Base-by-base conservation (phyloP, 2,113 vertebrate genomes). In the Oriolus oriolus region DNA sequence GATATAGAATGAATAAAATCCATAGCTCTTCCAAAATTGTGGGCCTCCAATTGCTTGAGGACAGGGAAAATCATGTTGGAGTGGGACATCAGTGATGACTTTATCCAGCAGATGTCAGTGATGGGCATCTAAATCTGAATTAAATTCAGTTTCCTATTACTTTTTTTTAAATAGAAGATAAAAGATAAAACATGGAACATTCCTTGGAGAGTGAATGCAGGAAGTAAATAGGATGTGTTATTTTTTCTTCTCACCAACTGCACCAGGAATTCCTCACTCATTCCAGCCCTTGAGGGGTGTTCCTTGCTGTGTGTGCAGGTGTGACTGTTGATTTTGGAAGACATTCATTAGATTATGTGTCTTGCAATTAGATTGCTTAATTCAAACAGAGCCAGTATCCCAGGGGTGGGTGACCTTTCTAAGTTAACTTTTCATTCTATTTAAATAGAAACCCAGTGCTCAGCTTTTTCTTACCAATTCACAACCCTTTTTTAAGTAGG, bases 341-440 rank as follows among this genome's bases (percentile, higher is more conserved):
- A 63, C 41, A 24, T 68, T 87, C 27, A 49, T 59, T 74, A 50
- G 31, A 77, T 88, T 63, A 26, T 91, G 28, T 90, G 42, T 91
- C 92, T 74, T 97, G 88, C 78, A 79, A 3, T 92, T 90, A 31
- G 26, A 49, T 97, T 97, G 93, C 97, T 96, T 88, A 94, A 96
- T 86, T 93, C 93, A 89, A 85, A 80, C 22, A 86, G 22, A 83
- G 84, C 30, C 52, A 76, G 19, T 90, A 86, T 64, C 78, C 89
- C 74, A 49, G 78, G 59, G 86, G 88, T 94, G 24, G 45, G 37
- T 96, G 97, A 96, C 95, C 95, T 91, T 61, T 74, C 61, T 16
- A 37, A 92, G 61, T 73, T 84, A 95, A 87, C 87, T 90, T 94
- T 79, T 69, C 47, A 60, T 87, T 95, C 59, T 74, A 16, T 54